Percentiles rank a stretch among this genome's conserved stretches.
Evolutionary conservation across 2,113 vertebrate species (phyloP).

Genomic region (Guaruba guarouba): DNA sequence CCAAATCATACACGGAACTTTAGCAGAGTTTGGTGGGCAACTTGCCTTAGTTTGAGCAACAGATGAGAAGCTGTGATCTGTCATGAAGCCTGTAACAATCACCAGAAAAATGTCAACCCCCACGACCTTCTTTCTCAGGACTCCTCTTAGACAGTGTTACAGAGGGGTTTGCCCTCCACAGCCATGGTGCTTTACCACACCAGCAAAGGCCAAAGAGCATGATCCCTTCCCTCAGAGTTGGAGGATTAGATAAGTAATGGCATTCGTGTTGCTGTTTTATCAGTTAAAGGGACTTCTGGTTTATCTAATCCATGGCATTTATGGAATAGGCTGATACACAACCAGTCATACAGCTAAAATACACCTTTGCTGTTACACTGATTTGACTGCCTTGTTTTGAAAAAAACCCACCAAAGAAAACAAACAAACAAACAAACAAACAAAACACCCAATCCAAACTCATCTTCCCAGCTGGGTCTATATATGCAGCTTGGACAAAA

Average conservation of each 20-base stretch:
- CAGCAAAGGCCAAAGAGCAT: too few relatives aligned
- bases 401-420: not conserved
- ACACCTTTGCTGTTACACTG: not conserved
- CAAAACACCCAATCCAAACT: not conserved
- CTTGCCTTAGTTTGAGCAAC: not conserved
- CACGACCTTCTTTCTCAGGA: too few relatives aligned
- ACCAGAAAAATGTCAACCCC: not conserved
- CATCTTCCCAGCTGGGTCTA: not conserved
- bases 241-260: not conserved
- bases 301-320: not conserved
- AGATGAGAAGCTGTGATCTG: not conserved
- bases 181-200: fast-evolving
- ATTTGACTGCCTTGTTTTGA: not conserved
- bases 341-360: not conserved
- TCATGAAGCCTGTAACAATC: not conserved
- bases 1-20: fast-evolving
- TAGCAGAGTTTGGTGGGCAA: not conserved
- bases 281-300: not conserved
- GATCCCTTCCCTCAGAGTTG: not conserved
- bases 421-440: not conserved
- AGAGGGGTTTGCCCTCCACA: not conserved
- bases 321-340: not conserved
- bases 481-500: not conserved
- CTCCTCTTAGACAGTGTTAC: fast-evolving
- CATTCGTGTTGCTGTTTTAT: not conserved